These are phyloP conservation scores for Polia nebulosa DNA, from an alignment of 2,888 invertebrate species.

Conservation along the genomic window DNA sequence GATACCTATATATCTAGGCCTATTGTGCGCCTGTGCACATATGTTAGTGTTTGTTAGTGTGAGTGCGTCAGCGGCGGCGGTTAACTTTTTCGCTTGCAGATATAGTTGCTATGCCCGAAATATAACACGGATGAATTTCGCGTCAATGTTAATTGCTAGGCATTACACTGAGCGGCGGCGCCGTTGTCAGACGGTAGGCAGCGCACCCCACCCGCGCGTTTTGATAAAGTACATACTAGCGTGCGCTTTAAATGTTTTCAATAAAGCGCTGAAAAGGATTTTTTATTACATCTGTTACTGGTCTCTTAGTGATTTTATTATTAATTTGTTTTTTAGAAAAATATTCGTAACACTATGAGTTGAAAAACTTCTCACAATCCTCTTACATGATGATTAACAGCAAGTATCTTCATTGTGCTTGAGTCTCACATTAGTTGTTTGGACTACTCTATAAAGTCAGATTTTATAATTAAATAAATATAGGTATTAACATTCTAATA, in stretches of 20 bases:
- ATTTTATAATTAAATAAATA: background rate
- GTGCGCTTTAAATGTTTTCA: background rate
- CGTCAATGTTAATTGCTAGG: constrained; percentile 83
- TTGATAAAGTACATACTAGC: constrained; percentile 47
- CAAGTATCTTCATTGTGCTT: constrained; percentile 29
- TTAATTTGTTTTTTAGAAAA: constrained; percentile 12
- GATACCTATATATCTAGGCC: constrained; percentile 78
- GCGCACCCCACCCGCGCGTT: constrained; percentile 51
- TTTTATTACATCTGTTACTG: constrained; percentile 8
- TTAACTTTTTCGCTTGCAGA: constrained; percentile 88
- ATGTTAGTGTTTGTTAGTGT: constrained; percentile 74
- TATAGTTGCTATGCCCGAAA: constrained; percentile 89
- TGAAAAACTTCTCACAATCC: constrained; percentile 15
- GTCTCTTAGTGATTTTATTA: background rate
- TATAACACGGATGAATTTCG: constrained; percentile 86
- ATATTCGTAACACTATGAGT: constrained; percentile 1
- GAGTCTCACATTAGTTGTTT: constrained; percentile 14
- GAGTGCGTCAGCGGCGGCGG: constrained; percentile 82
- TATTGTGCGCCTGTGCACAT: constrained; percentile 80
- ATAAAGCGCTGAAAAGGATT: constrained; percentile 21
- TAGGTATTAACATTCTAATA: background rate
- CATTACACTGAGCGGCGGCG: constrained; percentile 72
- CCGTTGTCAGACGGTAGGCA: constrained; percentile 58
- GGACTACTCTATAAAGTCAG: background rate
- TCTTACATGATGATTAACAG: constrained; percentile 8